phyloP scores from a whole-genome alignment of 2,797 vertebrate species.

The Coluber constrictor region DNA sequence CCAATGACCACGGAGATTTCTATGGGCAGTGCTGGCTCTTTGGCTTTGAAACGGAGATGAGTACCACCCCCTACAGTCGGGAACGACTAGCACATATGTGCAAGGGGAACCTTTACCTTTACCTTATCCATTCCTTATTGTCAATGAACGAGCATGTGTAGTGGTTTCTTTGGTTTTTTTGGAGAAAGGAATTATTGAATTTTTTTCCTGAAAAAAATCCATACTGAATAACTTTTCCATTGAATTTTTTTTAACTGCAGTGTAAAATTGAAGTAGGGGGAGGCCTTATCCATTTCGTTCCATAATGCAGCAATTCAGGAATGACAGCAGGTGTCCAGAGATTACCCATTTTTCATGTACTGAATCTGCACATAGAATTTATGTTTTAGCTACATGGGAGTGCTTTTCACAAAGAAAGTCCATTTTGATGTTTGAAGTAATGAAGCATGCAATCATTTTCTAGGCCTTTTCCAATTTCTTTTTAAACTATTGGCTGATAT shows the following conservation, averaged over 20 bases:
- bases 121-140: background rate
- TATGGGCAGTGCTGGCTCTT: no score
- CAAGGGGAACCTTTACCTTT: no score
- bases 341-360: background rate
- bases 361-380: background rate
- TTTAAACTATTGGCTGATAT: background rate
- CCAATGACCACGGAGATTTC: no score
- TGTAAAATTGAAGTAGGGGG: background rate
- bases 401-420: background rate
- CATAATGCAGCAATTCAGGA: background rate
- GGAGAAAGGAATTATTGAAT: background rate
- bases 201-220: background rate
- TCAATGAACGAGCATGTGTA: background rate
- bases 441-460: background rate
- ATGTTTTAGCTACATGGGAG: background rate
- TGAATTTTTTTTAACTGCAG: background rate
- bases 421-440: background rate
- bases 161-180: background rate
- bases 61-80: no score
- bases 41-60: no score
- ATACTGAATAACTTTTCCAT: background rate
- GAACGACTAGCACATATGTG: no score
- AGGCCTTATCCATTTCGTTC: background rate
- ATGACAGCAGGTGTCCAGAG: background rate
- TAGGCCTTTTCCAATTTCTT: background rate